These are phyloP conservation scores for Eurystomus gularis DNA, from an alignment of 2,113 vertebrate species.

Conservation along the genomic window DNA sequence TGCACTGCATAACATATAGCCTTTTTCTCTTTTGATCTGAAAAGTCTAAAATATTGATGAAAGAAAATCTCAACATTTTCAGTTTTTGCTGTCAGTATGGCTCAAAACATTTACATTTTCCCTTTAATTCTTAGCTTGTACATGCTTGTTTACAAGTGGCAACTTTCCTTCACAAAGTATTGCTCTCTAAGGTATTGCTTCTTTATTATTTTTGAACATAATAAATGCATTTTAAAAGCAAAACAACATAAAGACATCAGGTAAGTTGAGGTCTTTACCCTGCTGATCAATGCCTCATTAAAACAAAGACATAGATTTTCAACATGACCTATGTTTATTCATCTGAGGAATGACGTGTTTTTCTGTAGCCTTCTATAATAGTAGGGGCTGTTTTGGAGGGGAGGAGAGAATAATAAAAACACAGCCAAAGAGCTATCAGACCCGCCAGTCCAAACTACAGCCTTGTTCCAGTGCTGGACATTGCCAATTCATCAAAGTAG, in stretches of 20 bases:
- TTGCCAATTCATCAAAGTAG: neutral
- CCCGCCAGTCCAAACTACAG: slow-evolving; percentile 7
- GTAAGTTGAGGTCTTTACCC: neutral
- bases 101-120: neutral
- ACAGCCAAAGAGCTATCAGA: neutral
- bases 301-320: neutral
- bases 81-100: neutral
- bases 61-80: neutral
- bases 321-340: neutral
- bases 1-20: neutral
- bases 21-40: neutral
- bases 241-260: slow-evolving; percentile 6
- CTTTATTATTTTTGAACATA: neutral
- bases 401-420: slow-evolving; percentile 1
- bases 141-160: neutral
- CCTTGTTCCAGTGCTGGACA: neutral
- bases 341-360: neutral
- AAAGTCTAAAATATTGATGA: neutral
- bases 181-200: neutral
- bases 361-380: neutral
- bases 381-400: neutral
- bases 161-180: neutral
- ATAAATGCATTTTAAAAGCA: neutral
- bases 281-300: neutral
- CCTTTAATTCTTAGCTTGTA: neutral